Base-by-base conservation (phyloP, 1,140 invertebrate species). In the Scaptomyza pallida region DNA sequence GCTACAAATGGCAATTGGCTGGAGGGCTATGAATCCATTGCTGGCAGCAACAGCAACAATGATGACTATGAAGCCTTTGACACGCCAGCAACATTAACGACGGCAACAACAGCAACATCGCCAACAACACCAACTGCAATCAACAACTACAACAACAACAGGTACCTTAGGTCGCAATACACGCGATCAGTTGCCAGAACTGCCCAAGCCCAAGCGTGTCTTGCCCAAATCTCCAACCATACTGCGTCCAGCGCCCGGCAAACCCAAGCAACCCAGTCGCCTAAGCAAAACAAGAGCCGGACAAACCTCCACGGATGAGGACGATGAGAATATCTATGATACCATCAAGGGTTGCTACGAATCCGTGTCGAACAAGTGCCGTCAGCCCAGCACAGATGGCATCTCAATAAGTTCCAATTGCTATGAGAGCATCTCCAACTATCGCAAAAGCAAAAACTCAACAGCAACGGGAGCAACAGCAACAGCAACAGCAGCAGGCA, bases 321-420 rank as follows among this genome's bases (percentile, higher is more conserved):
- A 83, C 0, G 82, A 91, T 23, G 93, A 94, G 73, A 94, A 94
- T 69, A 94, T 94, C 62, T 94, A 94, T 55, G 93, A 94, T 56
- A 93, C 93, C 5, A 94, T 94, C 33, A 94, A 93, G 62, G 92
- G 92, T 12, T 91, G 89, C 73, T 91, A 91, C 44, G 89, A 91
- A 33, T 89, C 85, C 13, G 44, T 91, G 57, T 23, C 40, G 5
- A 5, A 15, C 59, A 26, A 50, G 40, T 9, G 91, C 81, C 0
- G 37, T 13, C 35, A 1, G 41, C 2, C 23, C 13, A 26, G 44
- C 44, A 69, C 65, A 13, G 90, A 91, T 57, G 61, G 51, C 50
- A 65, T 75, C n/a, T 91, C 91, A 0, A 88, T 93, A 0, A 67
- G 92, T n/a, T 93, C 93, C 2, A 93, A 94, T 73, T 93, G 93